Conservation (phyloP, 2,888 invertebrate species). For the Sinohyriopsis cumingii region DNA sequence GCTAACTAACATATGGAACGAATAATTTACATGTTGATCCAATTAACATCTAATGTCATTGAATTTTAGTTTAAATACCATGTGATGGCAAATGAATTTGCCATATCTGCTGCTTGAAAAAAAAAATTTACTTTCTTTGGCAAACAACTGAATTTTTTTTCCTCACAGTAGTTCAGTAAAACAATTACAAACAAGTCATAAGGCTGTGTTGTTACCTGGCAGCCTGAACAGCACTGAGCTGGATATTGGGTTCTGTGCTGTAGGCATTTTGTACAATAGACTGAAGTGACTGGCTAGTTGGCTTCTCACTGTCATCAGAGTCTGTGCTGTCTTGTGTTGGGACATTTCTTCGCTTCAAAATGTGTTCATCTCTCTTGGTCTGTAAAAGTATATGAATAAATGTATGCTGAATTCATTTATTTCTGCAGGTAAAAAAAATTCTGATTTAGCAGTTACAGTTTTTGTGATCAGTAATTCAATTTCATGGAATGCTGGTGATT, state of each 20-base stretch:
- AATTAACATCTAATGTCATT: too few species aligned
- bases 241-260: constrained; percentile 83
- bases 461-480: too few species aligned
- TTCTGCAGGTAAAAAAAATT: too few species aligned
- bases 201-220: constrained; percentile 75
- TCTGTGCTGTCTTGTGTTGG: constrained; percentile 86
- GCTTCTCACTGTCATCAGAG: constrained; percentile 71
- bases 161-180: not conserved
- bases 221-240: constrained; percentile 93
- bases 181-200: not conserved
- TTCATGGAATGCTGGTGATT: too few species aligned
- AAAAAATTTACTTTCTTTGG: too few species aligned
- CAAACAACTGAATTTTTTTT: not conserved
- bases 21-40: too few species aligned
- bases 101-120: too few species aligned
- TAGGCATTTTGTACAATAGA: constrained; percentile 90
- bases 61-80: too few species aligned
- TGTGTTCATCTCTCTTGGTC: constrained; percentile 97
- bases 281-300: constrained; percentile 75
- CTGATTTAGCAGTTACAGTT: too few species aligned
- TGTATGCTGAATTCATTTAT: not conserved
- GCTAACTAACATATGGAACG: too few species aligned
- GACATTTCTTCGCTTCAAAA: constrained; percentile 96
- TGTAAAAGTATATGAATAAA: constrained; percentile 30
- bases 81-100: too few species aligned